Evolutionary conservation across 35 echinoderm and acorn worm genomes (phyloP).

Genomic region (Ophiothrix spiculata): DNA sequence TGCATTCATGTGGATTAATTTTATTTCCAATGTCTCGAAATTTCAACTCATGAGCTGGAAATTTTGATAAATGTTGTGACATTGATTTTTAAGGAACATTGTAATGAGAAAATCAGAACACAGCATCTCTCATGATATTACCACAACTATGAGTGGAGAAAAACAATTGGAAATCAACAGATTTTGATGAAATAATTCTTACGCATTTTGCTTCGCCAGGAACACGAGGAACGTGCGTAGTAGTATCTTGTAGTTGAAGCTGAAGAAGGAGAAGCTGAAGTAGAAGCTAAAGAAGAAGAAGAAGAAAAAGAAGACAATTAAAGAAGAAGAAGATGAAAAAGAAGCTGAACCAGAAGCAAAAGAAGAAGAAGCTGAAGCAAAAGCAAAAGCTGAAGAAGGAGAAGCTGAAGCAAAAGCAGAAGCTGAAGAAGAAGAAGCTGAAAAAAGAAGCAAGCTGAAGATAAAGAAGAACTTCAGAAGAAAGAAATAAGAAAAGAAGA

Average conservation of each 20-base stretch:
- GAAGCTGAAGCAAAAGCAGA: background rate
- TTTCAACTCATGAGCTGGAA: too few relatives aligned
- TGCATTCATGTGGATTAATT: too few relatives aligned
- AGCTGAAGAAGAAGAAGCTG: slow-evolving; percentile 7
- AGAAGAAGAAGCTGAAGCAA: background rate
- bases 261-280: slow-evolving; percentile 1
- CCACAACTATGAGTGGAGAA: background rate
- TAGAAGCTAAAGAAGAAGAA: background rate
- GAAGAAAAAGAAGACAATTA: background rate
- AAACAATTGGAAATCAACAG: background rate
- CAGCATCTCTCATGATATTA: too few relatives aligned
- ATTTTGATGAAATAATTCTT: too few relatives aligned
- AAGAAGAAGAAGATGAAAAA: background rate
- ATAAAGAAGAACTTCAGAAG: background rate
- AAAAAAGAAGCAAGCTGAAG: background rate
- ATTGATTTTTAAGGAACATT: too few relatives aligned
- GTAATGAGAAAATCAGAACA: too few relatives aligned
- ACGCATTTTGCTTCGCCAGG: too few relatives aligned
- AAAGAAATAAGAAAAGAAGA: background rate
- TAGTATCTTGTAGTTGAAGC: background rate
- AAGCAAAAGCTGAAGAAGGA: background rate
- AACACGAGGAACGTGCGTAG: background rate
- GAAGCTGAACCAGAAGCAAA: background rate
- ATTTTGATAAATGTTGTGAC: too few relatives aligned
- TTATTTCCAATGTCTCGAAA: too few relatives aligned